Base-by-base conservation (phyloP, 2,888 invertebrate genomes). In the Lucinisca nassula region DNA sequence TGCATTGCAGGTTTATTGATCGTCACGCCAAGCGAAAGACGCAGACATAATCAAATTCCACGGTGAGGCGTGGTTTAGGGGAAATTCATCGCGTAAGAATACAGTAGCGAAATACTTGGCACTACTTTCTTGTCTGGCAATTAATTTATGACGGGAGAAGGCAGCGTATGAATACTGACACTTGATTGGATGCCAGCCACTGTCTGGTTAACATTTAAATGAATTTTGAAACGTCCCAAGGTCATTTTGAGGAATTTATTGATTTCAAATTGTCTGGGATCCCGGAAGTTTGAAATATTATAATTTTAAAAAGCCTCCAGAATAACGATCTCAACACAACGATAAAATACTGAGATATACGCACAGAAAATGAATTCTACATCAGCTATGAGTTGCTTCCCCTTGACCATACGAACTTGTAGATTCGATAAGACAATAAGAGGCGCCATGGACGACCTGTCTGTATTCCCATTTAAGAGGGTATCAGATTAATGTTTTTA, bases 41-140 rank as follows among this genome's bases (percentile, higher is more conserved):
- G 30, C 67, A 67, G 67, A 67, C 67, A 67, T 67, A 67, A 30
- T 67, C 35, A 67, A 67, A 67, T 67, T 61, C 61, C 35, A 35
- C 1, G 8, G 67, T 32, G 67, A 67, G 67, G 67, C 67, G 67
- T 67, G 67, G 67, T 67, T 67, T 12, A 67, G 35, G 6, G 67
- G 35, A 30, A 67, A 67, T 67, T 12, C 27, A 67, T 67, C 35
- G 67, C 67, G 67, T 35, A 67, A 35, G 67, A 35, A 67, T 67
- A 67, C 67, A 32, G 32, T 35, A 21, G 35, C 35, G 17, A 35
- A 27, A 67, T 17, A 17, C 21, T 30, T 35, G 35, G 67, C 17
- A 67, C 67, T 67, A 67, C 67, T 67, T 67, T 67, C 30, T 17
- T 35, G 67, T 67, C 67, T 67, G 67, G 67, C 35, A 30, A 12